These are phyloP conservation scores for Antheraea mylitta DNA, from an alignment of 1,140 invertebrate genomes.

Conservation along the genomic window DNA sequence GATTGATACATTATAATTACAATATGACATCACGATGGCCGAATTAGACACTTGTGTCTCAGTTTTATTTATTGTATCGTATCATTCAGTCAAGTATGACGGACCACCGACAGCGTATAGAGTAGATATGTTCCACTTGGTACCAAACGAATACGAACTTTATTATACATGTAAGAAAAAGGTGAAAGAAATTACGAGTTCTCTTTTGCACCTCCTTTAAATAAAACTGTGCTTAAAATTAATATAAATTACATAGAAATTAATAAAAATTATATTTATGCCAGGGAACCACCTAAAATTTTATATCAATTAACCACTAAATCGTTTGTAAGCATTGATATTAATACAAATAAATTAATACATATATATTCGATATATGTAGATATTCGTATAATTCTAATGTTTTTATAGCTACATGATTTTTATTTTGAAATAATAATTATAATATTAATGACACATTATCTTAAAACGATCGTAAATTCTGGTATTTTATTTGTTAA, in stretches of 20 bases:
- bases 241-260: no score
- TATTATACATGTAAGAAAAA: no score
- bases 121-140: constrained; percentile 23
- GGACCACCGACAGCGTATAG: constrained; percentile 37
- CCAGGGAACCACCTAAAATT: no score
- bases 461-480: constrained; percentile 9
- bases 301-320: no score
- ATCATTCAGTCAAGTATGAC: constrained; percentile 32
- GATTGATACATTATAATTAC: constrained; percentile 36
- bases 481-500: neutral
- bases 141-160: neutral
- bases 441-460: constrained; percentile 12
- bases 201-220: no score
- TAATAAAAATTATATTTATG: no score
- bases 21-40: constrained; percentile 32
- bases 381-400: neutral
- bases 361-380: neutral
- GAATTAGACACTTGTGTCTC: constrained; percentile 33
- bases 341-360: neutral
- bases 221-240: no score
- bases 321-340: neutral
- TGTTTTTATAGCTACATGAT: constrained; percentile 6
- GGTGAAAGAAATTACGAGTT: no score
- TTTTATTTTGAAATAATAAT: constrained; percentile 10
- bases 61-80: constrained; percentile 41